phyloP scores from a whole-genome alignment of 2,888 invertebrate genomes.

The Drosophila birchii region DNA sequence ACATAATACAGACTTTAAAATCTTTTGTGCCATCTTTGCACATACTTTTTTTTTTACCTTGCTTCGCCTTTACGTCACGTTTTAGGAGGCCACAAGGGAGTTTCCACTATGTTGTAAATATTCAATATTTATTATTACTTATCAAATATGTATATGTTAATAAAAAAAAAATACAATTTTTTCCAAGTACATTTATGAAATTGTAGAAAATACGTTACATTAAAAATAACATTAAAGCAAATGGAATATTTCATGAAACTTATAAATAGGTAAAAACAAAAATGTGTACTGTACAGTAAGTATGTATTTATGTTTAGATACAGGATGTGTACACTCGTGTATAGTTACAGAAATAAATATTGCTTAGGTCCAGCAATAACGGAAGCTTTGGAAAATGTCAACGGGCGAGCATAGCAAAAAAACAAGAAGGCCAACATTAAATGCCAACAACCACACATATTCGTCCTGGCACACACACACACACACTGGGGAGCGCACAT shows the following conservation, averaged over 20 bases:
- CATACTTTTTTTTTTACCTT: too few species aligned
- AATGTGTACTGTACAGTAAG: neutral
- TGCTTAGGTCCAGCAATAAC: conserved; percentile 48
- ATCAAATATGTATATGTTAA: neutral
- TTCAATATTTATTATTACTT: neutral
- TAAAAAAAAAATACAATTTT: neutral
- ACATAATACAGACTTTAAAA: neutral
- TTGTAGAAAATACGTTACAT: neutral
- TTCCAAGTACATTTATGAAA: too few species aligned
- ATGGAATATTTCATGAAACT: neutral
- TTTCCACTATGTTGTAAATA: neutral
- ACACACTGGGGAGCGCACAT: conserved; percentile 38
- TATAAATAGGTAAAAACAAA: conserved; percentile 1
- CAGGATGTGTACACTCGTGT: neutral
- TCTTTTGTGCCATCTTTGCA: neutral
- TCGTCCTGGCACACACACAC: conserved; percentile 5
- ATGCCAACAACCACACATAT: neutral
- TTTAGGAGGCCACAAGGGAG: neutral
- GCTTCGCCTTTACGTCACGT: neutral
- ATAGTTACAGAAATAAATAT: conserved; percentile 55
- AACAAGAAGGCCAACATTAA: conserved; percentile 8
- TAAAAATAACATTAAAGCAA: neutral
- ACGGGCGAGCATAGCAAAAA: conserved; percentile 48
- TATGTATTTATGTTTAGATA: neutral
- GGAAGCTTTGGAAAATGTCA: conserved; percentile 63